Evolutionary conservation across 2,888 invertebrate genomes (phyloP).

Genomic region (Noctua pronuba): DNA sequence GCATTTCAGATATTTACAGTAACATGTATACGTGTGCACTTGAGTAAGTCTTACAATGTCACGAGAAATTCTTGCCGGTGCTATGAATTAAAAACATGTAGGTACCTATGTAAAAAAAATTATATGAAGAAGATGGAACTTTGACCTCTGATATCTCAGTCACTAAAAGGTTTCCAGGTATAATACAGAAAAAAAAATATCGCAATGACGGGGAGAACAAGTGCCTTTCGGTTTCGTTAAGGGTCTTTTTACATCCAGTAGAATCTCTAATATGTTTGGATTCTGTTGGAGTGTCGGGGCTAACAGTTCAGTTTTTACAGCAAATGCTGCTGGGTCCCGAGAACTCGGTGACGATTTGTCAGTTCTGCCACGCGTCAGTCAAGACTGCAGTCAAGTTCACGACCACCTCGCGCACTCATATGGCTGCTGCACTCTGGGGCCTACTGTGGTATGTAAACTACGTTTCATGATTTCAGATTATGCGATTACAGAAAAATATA

Average conservation of each 20-base stretch:
- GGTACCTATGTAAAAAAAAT: not conserved
- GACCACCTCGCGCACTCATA: slow-evolving; percentile 78
- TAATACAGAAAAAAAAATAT: not conserved
- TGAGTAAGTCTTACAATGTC: not conserved
- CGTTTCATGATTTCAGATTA: not conserved
- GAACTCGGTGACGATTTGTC: slow-evolving; percentile 77
- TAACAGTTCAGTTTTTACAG: slow-evolving; percentile 47
- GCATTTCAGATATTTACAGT: not conserved
- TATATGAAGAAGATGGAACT: not conserved
- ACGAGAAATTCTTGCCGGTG: not conserved
- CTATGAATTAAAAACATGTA: not conserved
- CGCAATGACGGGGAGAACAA: not conserved
- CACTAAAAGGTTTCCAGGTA: not conserved
- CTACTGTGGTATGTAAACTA: slow-evolving; percentile 53
- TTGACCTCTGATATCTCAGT: not conserved
- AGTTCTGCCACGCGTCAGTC: slow-evolving; percentile 78
- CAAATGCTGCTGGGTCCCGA: slow-evolving; percentile 76
- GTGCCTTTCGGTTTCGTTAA: not conserved
- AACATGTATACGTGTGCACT: not conserved
- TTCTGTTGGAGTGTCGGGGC: not conserved
- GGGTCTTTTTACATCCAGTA: not conserved
- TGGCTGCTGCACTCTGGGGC: slow-evolving; percentile 73
- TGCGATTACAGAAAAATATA: no score
- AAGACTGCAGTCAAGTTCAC: slow-evolving; percentile 80
- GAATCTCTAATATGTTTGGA: not conserved